These are phyloP conservation scores for Drosophila macrothrix DNA, from an alignment of 2,888 invertebrate species.

Conservation along the genomic window DNA sequence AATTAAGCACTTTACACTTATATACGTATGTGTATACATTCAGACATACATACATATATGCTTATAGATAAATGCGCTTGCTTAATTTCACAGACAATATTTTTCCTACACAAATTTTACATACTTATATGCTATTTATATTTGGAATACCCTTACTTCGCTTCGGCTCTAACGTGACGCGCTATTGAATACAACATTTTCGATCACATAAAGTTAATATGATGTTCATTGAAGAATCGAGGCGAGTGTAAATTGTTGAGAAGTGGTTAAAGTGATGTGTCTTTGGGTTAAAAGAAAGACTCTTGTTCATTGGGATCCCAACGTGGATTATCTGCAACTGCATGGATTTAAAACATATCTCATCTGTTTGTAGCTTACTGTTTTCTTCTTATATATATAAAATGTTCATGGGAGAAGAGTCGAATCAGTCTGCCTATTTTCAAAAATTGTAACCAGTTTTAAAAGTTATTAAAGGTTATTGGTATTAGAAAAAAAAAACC, in stretches of 20 bases:
- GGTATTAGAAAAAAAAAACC: not conserved
- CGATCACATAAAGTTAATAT: not conserved
- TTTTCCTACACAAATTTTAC: slow-evolving; percentile 13
- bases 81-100: slow-evolving; percentile 45
- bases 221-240: not conserved
- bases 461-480: not conserved
- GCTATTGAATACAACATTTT: not conserved
- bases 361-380: not conserved
- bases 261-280: not conserved
- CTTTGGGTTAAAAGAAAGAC: not conserved
- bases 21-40: not conserved
- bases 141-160: slow-evolving; percentile 11
- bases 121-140: slow-evolving; percentile 12
- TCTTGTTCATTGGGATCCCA: not conserved
- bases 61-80: slow-evolving; percentile 6
- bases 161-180: not conserved
- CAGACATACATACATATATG: not conserved
- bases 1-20: slow-evolving; percentile 58
- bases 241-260: not conserved
- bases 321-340: not conserved
- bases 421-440: not conserved
- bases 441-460: not conserved
- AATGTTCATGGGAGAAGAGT: not conserved
- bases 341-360: not conserved
- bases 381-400: not conserved